Percentiles rank a stretch among this genome's conserved stretches.
These are phyloP conservation scores for Atrina japonica DNA, from an alignment of 2,888 invertebrate species.

Conservation along the genomic window DNA sequence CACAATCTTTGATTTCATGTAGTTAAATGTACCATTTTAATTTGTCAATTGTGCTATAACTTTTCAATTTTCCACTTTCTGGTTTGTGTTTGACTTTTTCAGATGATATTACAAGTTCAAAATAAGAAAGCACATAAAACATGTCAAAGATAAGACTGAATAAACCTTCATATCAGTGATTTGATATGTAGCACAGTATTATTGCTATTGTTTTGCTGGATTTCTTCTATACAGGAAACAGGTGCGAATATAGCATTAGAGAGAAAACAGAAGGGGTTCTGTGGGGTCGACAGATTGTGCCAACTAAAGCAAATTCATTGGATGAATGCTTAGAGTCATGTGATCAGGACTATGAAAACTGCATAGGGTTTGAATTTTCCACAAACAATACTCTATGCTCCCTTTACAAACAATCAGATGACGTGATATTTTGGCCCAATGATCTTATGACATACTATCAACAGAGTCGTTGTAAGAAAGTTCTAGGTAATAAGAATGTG, in stretches of 20 bases:
- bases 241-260: slow-evolving; percentile 34
- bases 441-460: slow-evolving; percentile 39
- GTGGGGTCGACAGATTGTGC: slow-evolving; percentile 37
- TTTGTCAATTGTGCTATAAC: too few species aligned
- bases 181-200: too few species aligned
- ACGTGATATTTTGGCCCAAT: slow-evolving; percentile 34
- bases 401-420: slow-evolving; percentile 32
- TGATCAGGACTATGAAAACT: slow-evolving; percentile 17
- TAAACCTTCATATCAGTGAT: too few species aligned
- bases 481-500: slow-evolving; percentile 32
- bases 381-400: slow-evolving; percentile 28
- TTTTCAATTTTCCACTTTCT: too few species aligned
- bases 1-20: too few species aligned
- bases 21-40: too few species aligned
- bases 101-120: too few species aligned
- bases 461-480: slow-evolving; percentile 32
- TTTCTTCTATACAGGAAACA: slow-evolving; percentile 23
- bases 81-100: too few species aligned
- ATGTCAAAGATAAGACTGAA: too few species aligned
- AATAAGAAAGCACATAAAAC: too few species aligned
- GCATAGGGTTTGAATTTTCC: slow-evolving; percentile 40
- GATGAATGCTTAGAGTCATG: slow-evolving; percentile 37
- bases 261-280: slow-evolving; percentile 34
- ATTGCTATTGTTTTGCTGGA: too few species aligned
- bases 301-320: slow-evolving; percentile 27